These are phyloP conservation scores for Corydoras maculifer DNA, from an alignment of 2,113 vertebrate genomes.

Conservation along the genomic window DNA sequence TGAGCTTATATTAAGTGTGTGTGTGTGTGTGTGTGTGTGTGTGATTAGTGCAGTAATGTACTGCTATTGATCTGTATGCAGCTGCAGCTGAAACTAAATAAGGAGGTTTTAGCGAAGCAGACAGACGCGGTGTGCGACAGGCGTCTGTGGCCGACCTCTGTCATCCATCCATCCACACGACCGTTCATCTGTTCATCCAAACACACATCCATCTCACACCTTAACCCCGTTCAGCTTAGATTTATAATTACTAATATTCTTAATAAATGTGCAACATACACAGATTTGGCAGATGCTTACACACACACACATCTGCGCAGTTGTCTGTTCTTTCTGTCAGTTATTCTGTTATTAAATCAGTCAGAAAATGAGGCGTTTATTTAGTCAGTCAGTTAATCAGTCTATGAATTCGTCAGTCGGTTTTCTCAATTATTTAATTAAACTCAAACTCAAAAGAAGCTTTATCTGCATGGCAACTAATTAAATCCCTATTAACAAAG, in stretches of 20 bases:
- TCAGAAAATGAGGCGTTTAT: too few species aligned
- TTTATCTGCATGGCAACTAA: too few species aligned
- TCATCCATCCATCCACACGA: constrained; percentile 50
- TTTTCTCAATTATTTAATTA: constrained; percentile 1
- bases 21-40: constrained; percentile 1
- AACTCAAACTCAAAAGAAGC: too few species aligned
- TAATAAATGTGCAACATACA: too few species aligned
- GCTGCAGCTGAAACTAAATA: constrained; percentile 29
- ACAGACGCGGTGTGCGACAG: constrained; percentile 47
- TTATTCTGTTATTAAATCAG: constrained; percentile 46
- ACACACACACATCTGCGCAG: too few species aligned
- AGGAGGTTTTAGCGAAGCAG: constrained; percentile 47
- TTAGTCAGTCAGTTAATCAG: not conserved
- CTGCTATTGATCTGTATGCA: constrained; percentile 22
- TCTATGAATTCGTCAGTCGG: constrained; percentile 43
- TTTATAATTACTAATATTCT: too few species aligned
- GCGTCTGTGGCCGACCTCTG: constrained; percentile 54
- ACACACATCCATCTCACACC: not conserved
- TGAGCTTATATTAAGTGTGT: not conserved
- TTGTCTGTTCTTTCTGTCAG: constrained; percentile 7
- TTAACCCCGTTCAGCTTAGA: too few species aligned
- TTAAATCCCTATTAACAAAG: too few species aligned
- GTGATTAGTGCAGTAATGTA: constrained; percentile 24
- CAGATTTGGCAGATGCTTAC: too few species aligned
- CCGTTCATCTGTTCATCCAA: constrained; percentile 11